Evolutionary conservation across 2,888 invertebrate genomes (phyloP), one percentile per base, ranked within the genome.

Genomic region (Syritta pipiens): DNA sequence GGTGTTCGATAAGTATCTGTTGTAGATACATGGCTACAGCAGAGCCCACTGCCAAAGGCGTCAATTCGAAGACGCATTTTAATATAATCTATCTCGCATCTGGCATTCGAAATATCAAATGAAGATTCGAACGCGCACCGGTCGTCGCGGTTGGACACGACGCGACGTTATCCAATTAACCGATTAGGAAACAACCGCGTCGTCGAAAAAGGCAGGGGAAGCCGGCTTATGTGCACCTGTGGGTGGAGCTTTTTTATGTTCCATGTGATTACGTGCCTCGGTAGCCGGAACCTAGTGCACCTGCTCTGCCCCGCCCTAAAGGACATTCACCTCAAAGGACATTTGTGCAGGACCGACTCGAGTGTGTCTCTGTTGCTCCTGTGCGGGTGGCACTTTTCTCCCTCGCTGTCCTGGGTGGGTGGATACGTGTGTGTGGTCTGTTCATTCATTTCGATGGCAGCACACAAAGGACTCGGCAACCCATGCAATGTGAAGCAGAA

Each of bases 71-170:
- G 63, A 77, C 63, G 63, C 71, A 63, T 65, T 65, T 59, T 49
- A 48, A 48, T 28, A 30, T 22, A 55, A 71, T 59, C 62, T 57
- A 57, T 53, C 40, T 53, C 26, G 46, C 30, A 72, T 76, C 51
- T 72, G 12, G 60, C n/a, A 67, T 42, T 53, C 59, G 46, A 77
- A 77, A 77, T 77, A 77, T 77, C 77, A 77, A 65, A 44, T 63
- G 49, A 63, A 76, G 69, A 69, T 40, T 55, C 48, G 19, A 17
- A 40, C 22, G 30, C 17, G 12, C 3, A 14, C 20, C 32, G 26
- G 35, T 37, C 20, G 26, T 26, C 12, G 28, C 10, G 65, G 35
- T 46, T 48, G 24, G 72, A 48, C 60, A 57, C n/a, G n/a, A n/a
- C n/a, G 48, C 37, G 65, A 65, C 51, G 77, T 72, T 65, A 55